Base-by-base conservation (phyloP, 2,888 invertebrate species). In the Octonoba sinensis region DNA sequence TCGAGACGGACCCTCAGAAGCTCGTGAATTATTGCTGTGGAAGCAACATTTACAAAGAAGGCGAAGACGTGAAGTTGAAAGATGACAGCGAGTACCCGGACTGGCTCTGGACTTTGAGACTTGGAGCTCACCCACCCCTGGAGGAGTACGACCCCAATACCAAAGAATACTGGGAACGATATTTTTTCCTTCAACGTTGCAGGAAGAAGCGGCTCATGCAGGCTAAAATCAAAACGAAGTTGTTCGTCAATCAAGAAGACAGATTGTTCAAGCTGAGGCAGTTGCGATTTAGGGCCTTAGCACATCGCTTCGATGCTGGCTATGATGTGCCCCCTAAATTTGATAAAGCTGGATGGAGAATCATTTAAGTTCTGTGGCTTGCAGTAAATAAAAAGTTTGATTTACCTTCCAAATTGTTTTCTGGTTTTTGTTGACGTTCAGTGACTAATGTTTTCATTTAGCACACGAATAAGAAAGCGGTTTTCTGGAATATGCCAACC, bases 41-140 rank as follows among this genome's bases (percentile, higher is more conserved):
- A 1, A 93, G 93, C 76, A 96, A 97, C 88, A 93, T 95, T 72
- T 90, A 91, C 82, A 92, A 92, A 87, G 93, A 93, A 16, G 90
- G 96, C 0, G 92, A 94, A 87, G 96, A 97, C 87, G 90, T 96
- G 0, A 91, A 94, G 85, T 83, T 91, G 20, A 93, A 93, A 88
- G 91, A 93, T 0, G 93, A 95, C 87, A 90, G 90, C 24, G 95
- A 96, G 87, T 98, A 98, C 89, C 98, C 97, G 0, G 93, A 93
- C 1, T 98, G 97, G 97, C 89, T 98, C 82, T 97, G 96, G 97
- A 90, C 87, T 2, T 87, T 97, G 16, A 89, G 92, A 86, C 91
- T 91, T 18, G 93, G 89, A 18, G 88, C 90, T 3, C 90, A 93
- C 6, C 90, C 91, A 6, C 90, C 91, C 0, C 87, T 96, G 0